phyloP scores from a whole-genome alignment of 2,113 vertebrate genomes.

The Mionectes macconnelli region DNA sequence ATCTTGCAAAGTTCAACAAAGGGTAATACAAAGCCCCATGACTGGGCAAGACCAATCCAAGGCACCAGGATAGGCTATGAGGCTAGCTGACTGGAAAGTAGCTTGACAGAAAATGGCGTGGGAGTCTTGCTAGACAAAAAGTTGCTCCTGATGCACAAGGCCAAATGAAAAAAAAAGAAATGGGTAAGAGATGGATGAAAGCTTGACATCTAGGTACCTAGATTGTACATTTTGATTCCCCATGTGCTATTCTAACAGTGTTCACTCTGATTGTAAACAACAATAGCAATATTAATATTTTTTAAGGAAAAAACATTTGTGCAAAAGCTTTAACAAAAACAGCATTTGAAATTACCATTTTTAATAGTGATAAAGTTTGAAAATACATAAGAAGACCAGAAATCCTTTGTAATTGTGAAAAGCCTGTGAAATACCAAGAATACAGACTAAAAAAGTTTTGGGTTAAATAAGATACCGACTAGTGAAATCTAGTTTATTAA shows the following conservation, averaged over 20 bases:
- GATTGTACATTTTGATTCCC: neutral
- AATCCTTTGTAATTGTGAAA: neutral
- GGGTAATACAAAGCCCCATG: neutral
- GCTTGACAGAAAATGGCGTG: neutral
- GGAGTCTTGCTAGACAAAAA: neutral
- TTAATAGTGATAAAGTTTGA: neutral
- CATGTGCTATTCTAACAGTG: neutral
- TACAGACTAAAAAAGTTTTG: neutral
- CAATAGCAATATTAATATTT: neutral
- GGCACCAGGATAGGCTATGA: neutral
- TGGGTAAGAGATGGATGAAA: neutral
- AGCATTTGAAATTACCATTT: rapidly evolving
- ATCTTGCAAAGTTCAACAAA: neutral
- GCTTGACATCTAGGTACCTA: neutral
- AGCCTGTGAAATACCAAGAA: neutral
- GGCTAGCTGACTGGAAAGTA: neutral
- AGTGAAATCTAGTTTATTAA: neutral
- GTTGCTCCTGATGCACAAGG: neutral
- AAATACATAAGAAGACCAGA: neutral
- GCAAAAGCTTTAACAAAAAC: neutral
- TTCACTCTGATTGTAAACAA: neutral
- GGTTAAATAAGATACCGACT: neutral
- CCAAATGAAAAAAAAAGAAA: neutral
- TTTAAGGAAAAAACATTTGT: neutral
- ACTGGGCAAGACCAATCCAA: neutral